Evolutionary conservation across 2,113 vertebrate genomes (phyloP).

Genomic region (Plecotus auritus): DNA sequence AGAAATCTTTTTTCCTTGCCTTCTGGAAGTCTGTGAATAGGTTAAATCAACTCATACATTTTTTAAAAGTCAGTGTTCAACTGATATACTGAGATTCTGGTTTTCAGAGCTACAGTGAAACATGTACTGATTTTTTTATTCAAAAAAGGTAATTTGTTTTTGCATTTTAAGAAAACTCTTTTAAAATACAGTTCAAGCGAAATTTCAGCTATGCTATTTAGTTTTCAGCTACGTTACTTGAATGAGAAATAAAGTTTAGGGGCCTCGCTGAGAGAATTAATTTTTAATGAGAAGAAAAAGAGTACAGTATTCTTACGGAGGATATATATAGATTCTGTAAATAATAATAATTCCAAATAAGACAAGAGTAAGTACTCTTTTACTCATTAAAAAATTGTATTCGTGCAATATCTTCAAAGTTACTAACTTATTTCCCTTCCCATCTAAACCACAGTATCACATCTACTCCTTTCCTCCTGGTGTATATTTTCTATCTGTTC

Average conservation of each 20-base stretch:
- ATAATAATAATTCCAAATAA: not conserved
- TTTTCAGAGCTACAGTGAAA: not conserved
- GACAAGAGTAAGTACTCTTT: not conserved
- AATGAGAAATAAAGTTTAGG: constrained; percentile 18
- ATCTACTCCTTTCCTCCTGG: not conserved
- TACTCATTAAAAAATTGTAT: not conserved
- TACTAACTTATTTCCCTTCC: not conserved
- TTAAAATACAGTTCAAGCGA: constrained; percentile 6
- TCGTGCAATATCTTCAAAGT: not conserved
- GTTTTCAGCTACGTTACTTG: not conserved
- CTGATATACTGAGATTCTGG: constrained; percentile 51
- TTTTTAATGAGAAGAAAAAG: constrained; percentile 17
- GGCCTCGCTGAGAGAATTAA: constrained; percentile 2
- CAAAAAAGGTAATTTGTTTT: constrained; percentile 18
- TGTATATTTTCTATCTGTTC: not conserved
- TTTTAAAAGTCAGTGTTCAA: constrained; percentile 70
- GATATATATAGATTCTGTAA: not conserved
- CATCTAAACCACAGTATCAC: not conserved
- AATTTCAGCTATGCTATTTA: not conserved
- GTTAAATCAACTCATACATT: constrained; percentile 67
- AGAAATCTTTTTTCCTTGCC: constrained; percentile 57
- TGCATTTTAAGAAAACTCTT: constrained; percentile 17
- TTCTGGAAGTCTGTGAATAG: constrained; percentile 72
- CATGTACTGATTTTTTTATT: constrained; percentile 54
- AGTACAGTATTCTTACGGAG: not conserved